Evolutionary conservation across 2,797 vertebrate genomes (phyloP), one percentile per base, ranked within the genome.

Genomic region (Brachyrhaphis roseni): DNA sequence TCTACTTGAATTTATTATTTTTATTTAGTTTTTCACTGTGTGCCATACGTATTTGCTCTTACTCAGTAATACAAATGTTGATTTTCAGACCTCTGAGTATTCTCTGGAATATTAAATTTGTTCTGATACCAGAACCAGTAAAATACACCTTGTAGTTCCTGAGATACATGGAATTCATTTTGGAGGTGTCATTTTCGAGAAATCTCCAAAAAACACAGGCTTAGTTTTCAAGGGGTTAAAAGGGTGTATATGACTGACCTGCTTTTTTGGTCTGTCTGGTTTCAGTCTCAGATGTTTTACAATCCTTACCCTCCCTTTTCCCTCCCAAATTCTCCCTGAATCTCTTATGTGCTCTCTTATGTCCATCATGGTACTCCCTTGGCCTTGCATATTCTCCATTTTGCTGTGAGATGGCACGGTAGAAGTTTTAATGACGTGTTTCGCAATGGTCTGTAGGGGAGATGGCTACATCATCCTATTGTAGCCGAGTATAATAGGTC

Each of bases 361-460:
- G 55, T 28, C 10, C n/a, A 57, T 71, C 36, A 18, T 72, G 43
- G 34, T 36, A 28, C 20, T 36, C 23, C 36, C 26, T 76, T 28
- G 43, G 16, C 41, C 46, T 55, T 57, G 39, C 70, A 15, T 26
- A 16, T 36, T 2, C 68, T 34, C 47, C 16, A 28, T 64, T 6
- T 2, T 64, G 66, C 51, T 53, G 20, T 64, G 28, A 72, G 36
- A 53, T 45, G 59, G 43, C 28, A 41, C 10, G 15, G 49, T 71
- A 10, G 41, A 62, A 74, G 26, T 11, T 39, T 57, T 59, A 57
- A 68, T 23, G 20, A 20, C 7, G 7, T 76, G 41, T 78, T 83
- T 78, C 77, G 79, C 20, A 26, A 72, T 75, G 64, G 41, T 79
- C 45, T 47, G 43, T 70, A 70, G 43, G 64, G 68, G 70, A 36